Percentiles rank a stretch among this genome's conserved stretches.
Evolutionary conservation across 2,888 invertebrate genomes (phyloP).

Genomic region (Caenorhabditis auriculariae): DNA sequence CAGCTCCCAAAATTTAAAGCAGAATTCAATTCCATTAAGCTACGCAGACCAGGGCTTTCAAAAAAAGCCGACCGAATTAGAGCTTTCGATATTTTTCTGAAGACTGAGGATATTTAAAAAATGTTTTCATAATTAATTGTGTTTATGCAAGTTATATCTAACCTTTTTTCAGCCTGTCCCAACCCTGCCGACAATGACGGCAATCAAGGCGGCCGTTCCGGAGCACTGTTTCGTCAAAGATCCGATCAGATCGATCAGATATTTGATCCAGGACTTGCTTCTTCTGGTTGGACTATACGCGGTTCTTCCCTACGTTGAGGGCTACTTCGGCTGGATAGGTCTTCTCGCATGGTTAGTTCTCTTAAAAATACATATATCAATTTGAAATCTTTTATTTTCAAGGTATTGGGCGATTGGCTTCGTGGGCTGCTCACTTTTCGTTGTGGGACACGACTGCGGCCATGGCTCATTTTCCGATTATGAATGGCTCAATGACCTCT

Average conservation of each 20-base stretch:
- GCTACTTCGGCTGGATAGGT: constrained; percentile 50
- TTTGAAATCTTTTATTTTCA: no score
- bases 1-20: no score
- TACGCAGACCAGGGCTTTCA: no score
- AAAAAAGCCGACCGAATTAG: no score
- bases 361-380: no score
- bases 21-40: no score
- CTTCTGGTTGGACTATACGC: constrained; percentile 48
- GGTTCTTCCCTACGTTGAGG: constrained; percentile 48
- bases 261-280: constrained; percentile 50
- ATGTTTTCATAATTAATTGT: no score
- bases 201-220: constrained; percentile 55
- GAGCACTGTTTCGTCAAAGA: constrained; percentile 59
- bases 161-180: constrained; percentile 13
- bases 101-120: no score
- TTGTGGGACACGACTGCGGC: constrained; percentile 55
- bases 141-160: no score
- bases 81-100: no score
- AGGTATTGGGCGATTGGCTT: constrained; percentile 54
- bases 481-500: constrained; percentile 52
- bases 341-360: constrained; percentile 44
- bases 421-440: constrained; percentile 47
- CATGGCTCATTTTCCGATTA: constrained; percentile 53
- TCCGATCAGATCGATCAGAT: constrained; percentile 45
- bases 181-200: constrained; percentile 52